Percentiles rank a stretch among this genome's conserved stretches.
These are phyloP conservation scores for Operophtera brumata DNA, from an alignment of 2,888 invertebrate genomes.

Conservation along the genomic window DNA sequence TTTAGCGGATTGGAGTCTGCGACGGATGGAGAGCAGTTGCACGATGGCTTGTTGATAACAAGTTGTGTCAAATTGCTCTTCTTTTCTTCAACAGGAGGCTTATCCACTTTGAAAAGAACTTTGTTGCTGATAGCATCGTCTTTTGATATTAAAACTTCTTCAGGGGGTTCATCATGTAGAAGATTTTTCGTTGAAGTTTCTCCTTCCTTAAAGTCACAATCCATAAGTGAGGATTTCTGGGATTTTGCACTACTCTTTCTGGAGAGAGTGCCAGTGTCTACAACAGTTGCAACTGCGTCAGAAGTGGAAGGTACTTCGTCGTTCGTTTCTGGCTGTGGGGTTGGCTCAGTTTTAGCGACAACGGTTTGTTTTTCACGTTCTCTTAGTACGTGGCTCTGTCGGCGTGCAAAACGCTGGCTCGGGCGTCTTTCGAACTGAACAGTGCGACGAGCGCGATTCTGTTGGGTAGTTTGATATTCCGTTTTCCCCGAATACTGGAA, in stretches of 20 bases:
- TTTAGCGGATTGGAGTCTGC: slow-evolving; percentile 73
- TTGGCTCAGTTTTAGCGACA: slow-evolving; percentile 54
- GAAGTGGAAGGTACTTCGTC: slow-evolving; percentile 60
- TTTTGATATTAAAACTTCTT: slow-evolving; percentile 67
- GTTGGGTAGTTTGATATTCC: slow-evolving; percentile 97
- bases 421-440: slow-evolving; percentile 98
- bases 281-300: slow-evolving; percentile 40
- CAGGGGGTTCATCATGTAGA: slow-evolving; percentile 62
- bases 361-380: slow-evolving; percentile 85
- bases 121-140: slow-evolving; percentile 76
- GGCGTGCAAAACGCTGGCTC: slow-evolving; percentile 96
- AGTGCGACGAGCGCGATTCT: slow-evolving; percentile 93
- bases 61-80: slow-evolving; percentile 69
- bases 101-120: slow-evolving; percentile 70
- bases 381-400: slow-evolving; percentile 93
- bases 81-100: slow-evolving; percentile 64
- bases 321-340: slow-evolving; percentile 49
- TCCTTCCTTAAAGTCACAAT: slow-evolving; percentile 49
- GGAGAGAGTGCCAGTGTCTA: slow-evolving; percentile 60
- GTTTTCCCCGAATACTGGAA: slow-evolving; percentile 97
- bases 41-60: slow-evolving; percentile 68
- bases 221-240: slow-evolving; percentile 72
- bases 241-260: slow-evolving; percentile 81
- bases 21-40: slow-evolving; percentile 68
- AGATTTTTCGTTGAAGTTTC: slow-evolving; percentile 67